Base-by-base conservation (phyloP, 2,888 invertebrate species). In the Tenodera sinensis region DNA sequence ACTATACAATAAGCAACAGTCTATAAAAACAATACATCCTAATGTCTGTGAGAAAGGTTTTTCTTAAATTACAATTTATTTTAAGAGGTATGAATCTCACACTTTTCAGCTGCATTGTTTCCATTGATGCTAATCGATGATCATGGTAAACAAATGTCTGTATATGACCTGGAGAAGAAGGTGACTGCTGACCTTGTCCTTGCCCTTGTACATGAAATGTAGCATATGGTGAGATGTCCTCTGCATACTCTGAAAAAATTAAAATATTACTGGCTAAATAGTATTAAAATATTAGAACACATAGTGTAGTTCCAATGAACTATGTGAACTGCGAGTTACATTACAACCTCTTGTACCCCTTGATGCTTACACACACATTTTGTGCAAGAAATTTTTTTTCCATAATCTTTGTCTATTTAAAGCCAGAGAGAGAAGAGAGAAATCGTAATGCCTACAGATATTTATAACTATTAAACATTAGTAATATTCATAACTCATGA, bases 211-310 rank as follows among this genome's bases (percentile, higher is more conserved):
- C 92, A 90, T 92, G 92, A 90, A 92, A 92, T 30, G 92, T 93
- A 28, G 93, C 92, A 90, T 93, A 93, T 25, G 93, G 93, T 87
- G 92, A 92, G 83, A 93, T 92, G 89, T 93, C 93, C 88, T 92
- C 92, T 27, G 92, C 92, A 90, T 91, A 92, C 91, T 92, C 92
- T 92, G 91, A 83, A 91, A 91, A 28, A 6, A 88, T 28, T 7
- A 28, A 6, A 71, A 71, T 71, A 25, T 71, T 71, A 71, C 14
- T 54, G 20, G 42, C 6, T 42, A 42, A 42, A 42, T 83, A 83
- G 3, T 82, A 27, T 82, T 27, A 2, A 83, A 83, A 83, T 27
- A 25, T 83, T n/a, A 83, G 12, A 27, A 83, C 9, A 2, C n/a
- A 83, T 25, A 83, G 1, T 83, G n/a, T 25, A 83, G 27, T 25